Percentiles rank a stretch among this genome's conserved stretches.
These are phyloP conservation scores for Zophobas morio DNA, from an alignment of 1,140 invertebrate species.

Conservation along the genomic window DNA sequence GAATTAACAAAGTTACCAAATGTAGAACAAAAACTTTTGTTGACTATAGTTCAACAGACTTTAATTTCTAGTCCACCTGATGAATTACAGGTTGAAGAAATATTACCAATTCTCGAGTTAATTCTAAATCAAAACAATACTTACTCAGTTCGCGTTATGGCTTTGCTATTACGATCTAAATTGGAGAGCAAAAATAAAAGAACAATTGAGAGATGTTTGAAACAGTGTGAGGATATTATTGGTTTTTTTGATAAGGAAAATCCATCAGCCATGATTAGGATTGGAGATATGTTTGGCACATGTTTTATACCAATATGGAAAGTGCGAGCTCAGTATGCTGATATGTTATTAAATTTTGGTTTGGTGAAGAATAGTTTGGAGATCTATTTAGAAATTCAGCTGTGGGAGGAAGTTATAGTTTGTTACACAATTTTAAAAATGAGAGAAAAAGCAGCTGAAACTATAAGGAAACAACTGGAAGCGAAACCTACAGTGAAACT, in stretches of 20 bases:
- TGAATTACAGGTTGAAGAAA: conserved; percentile 83
- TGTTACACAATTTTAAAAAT: conserved; percentile 90
- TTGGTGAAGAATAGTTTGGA: conserved; percentile 89
- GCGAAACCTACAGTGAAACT: conserved; percentile 88
- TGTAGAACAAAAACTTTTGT: conserved; percentile 84
- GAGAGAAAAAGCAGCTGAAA: conserved; percentile 90
- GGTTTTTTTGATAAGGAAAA: conserved; percentile 70
- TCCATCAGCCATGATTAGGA: conserved; percentile 68
- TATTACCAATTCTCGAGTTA: conserved; percentile 83
- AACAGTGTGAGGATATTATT: conserved; percentile 87
- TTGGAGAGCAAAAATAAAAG: conserved; percentile 83
- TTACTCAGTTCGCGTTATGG: conserved; percentile 80
- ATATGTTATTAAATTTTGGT: conserved; percentile 85
- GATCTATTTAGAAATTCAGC: conserved; percentile 82
- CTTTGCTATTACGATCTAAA: conserved; percentile 81
- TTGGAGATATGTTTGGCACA: conserved; percentile 75
- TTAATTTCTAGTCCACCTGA: conserved; percentile 83
- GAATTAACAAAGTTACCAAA: conserved; percentile 73
- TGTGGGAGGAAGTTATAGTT: conserved; percentile 95
- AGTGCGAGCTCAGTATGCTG: conserved; percentile 82
- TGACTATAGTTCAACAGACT: conserved; percentile 79
- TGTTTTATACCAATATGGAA: conserved; percentile 82
- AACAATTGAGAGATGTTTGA: conserved; percentile 88
- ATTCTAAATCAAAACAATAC: conserved; percentile 74
- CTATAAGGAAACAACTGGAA: conserved; percentile 87